Conservation (phyloP, 2,113 vertebrate genomes). For the Crypturellus undulatus region DNA sequence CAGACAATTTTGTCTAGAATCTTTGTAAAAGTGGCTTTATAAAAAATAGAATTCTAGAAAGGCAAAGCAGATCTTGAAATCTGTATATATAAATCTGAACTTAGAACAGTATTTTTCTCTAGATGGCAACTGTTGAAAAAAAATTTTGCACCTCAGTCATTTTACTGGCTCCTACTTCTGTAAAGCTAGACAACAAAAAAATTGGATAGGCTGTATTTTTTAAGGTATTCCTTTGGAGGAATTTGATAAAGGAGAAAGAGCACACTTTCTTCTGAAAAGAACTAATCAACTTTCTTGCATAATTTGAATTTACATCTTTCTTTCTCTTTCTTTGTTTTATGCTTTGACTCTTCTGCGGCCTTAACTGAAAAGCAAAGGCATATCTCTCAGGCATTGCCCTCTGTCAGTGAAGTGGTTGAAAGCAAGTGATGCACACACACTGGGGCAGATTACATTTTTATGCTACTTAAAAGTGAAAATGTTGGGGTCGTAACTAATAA, state of each 20-base stretch:
- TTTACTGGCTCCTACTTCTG: neutral
- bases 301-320: neutral
- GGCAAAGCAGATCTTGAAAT: neutral
- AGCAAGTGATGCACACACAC: neutral
- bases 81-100: neutral
- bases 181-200: neutral
- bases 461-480: slow-evolving; percentile 31
- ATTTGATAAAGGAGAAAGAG: neutral
- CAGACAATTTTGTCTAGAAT: neutral
- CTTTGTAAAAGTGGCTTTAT: neutral
- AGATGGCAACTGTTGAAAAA: neutral
- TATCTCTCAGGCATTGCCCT: neutral
- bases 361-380: neutral
- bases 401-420: neutral
- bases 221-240: neutral
- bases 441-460: neutral
- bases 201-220: neutral
- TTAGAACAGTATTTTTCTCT: neutral
- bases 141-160: neutral
- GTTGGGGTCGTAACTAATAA: slow-evolving; percentile 15
- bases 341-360: neutral
- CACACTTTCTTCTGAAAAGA: neutral
- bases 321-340: neutral
- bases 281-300: neutral
- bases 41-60: neutral